These are phyloP conservation scores for Mythimna pallens DNA, from an alignment of 2,888 invertebrate genomes.

Conservation along the genomic window DNA sequence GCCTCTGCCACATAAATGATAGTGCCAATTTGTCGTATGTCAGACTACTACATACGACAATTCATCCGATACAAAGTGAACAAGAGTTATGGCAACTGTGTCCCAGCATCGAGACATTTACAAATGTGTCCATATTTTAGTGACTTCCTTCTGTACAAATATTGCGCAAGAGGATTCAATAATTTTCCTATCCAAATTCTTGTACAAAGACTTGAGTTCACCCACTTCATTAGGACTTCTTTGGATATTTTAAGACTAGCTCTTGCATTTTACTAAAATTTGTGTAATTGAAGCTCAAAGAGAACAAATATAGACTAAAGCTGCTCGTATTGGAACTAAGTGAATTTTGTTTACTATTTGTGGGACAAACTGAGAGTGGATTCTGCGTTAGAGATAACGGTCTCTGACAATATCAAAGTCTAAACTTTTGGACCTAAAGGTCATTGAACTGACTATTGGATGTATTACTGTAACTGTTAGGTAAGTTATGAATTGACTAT, in stretches of 20 bases:
- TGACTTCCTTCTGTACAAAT: not conserved
- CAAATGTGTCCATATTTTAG: constrained; percentile 14
- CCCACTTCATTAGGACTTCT: not conserved
- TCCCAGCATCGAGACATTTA: constrained; percentile 3
- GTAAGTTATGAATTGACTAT: not conserved
- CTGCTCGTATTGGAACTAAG: constrained; percentile 20
- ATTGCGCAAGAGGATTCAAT: not conserved
- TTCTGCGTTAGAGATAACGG: not conserved
- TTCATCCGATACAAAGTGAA: constrained; percentile 22
- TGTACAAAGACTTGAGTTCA: not conserved
- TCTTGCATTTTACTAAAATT: constrained; percentile 25
- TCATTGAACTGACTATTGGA: not conserved
- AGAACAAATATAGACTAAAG: constrained; percentile 16
- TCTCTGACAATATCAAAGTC: not conserved
- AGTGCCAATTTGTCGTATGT: constrained; percentile 32
- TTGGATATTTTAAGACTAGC: not conserved
- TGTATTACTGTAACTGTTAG: no score
- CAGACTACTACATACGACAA: constrained; percentile 4
- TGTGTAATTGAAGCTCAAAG: constrained; percentile 25
- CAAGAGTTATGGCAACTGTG: constrained; percentile 19
- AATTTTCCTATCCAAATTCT: not conserved
- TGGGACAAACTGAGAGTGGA: not conserved
- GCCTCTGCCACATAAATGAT: constrained; percentile 20
- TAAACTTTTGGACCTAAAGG: not conserved
- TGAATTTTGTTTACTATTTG: constrained; percentile 12